A percentile compares a stretch with the other conserved stretches of the same genome.
Evolutionary conservation across 1,140 invertebrate genomes (phyloP).

Genomic region (Cardiocondyla obscurior): DNA sequence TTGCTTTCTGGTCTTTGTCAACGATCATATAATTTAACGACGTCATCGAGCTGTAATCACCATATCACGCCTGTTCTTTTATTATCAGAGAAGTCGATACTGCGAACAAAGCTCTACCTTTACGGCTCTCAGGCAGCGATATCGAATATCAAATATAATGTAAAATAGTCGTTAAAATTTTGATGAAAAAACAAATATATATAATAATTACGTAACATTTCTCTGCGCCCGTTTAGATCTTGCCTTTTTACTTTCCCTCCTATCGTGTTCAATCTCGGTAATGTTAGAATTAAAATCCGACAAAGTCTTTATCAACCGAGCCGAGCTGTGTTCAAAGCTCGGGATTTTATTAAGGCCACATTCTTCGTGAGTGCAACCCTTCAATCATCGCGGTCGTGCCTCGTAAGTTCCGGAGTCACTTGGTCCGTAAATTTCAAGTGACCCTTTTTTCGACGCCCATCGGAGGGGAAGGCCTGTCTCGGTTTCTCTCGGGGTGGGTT

Average conservation of each 20-base stretch:
- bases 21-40: constrained; percentile 1
- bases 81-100: not conserved
- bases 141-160: not conserved
- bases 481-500: not conserved
- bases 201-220: not conserved
- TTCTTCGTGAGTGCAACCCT: not conserved
- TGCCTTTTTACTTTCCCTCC: not conserved
- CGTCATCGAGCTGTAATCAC: not conserved
- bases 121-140: not conserved
- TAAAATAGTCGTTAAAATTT: not conserved
- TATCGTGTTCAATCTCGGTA: not conserved
- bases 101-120: not conserved
- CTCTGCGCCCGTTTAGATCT: not conserved
- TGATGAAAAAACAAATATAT: not conserved
- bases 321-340: not conserved
- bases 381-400: not conserved
- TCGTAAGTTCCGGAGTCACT: not conserved
- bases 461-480: not conserved
- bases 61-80: not conserved
- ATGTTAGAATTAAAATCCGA: not conserved
- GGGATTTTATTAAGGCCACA: not conserved
- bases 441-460: not conserved
- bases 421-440: not conserved
- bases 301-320: not conserved
- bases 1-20: not conserved